A percentile compares a stretch with the other conserved stretches of the same genome.
These are phyloP conservation scores for Molossus molossus DNA, from an alignment of 2,797 vertebrate genomes.

Conservation along the genomic window DNA sequence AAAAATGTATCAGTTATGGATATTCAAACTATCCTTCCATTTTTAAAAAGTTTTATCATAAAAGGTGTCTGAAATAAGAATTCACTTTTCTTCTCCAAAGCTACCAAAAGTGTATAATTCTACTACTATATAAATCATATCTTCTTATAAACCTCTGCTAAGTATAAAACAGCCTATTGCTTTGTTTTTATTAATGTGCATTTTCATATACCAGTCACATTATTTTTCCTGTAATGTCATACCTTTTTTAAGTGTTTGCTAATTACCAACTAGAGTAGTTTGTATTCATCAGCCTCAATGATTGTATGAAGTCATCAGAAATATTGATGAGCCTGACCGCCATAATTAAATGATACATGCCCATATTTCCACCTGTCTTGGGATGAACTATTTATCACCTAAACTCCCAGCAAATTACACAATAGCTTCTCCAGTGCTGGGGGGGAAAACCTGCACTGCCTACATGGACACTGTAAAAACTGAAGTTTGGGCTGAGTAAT, in stretches of 20 bases:
- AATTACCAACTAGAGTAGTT: neutral
- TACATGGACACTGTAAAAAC: neutral
- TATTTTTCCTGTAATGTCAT: slow-evolving; percentile 42
- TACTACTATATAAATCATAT: neutral
- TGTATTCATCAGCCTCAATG: neutral
- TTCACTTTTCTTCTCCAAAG: neutral
- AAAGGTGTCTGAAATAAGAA: slow-evolving; percentile 56
- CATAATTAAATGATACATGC: neutral
- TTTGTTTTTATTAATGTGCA: slow-evolving; percentile 46
- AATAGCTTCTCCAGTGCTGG: neutral
- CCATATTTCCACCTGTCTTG: neutral
- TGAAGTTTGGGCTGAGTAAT: neutral
- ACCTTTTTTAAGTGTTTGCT: slow-evolving; percentile 36
- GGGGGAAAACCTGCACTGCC: neutral
- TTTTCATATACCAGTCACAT: neutral
- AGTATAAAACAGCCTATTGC: neutral
- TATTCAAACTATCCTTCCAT: slow-evolving; percentile 41
- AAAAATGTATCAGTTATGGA: neutral
- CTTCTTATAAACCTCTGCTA: neutral
- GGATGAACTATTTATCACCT: neutral
- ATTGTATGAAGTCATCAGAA: neutral
- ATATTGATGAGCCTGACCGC: neutral
- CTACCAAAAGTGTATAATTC: neutral
- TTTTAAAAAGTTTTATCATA: neutral
- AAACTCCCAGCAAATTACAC: neutral